Base-by-base conservation (phyloP, 1,140 invertebrate species). In the Ceratoteleas bidentatus region DNA sequence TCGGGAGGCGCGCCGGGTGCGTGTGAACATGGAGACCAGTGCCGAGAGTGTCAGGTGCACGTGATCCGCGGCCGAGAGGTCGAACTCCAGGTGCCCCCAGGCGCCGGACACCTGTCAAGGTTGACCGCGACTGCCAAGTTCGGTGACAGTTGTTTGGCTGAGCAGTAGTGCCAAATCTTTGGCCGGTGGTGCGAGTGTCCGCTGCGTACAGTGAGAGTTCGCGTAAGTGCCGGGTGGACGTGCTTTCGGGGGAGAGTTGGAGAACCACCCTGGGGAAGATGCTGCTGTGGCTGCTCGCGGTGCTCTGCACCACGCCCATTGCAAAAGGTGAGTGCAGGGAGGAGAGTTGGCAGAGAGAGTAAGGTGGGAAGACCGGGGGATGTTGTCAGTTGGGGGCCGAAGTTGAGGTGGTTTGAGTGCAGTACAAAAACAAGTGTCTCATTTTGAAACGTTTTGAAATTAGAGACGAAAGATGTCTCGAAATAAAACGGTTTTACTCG, bases 271-370 rank as follows among this genome's bases (percentile, higher is more conserved):
- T 32, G n/a, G 32, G 45, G 45, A 66, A 34, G 53, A 79, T 83
- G 81, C 52, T 16, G 60, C 24, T 79, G 10, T 40, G 72, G 47
- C 14, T 75, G 6, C 4, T 83, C 36, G 36, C 66, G 36, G 61
- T 49, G 15, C 66, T 83, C 24, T 83, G 76, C 81, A 83, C 81
- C 81, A 83, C 81, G 81, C 81, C 81, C 81, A 72, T 83, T 61
- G 76, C 66, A 76, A 79, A 83, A 83, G 81, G 81, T 83, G 14
- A 69, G 75, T 78, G 2, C 47, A 6, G n/a, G n/a, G n/a, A n/a
- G n/a, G n/a, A n/a, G n/a, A n/a, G n/a, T n/a, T n/a, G n/a, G n/a
- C n/a, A n/a, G n/a, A n/a, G n/a, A n/a, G n/a, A n/a, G n/a, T n/a
- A n/a, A n/a, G n/a, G n/a, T n/a, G n/a, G n/a, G n/a, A n/a, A n/a